phyloP scores from a whole-genome alignment of 2,888 invertebrate genomes.

The Leptinotarsa peninsularis region DNA sequence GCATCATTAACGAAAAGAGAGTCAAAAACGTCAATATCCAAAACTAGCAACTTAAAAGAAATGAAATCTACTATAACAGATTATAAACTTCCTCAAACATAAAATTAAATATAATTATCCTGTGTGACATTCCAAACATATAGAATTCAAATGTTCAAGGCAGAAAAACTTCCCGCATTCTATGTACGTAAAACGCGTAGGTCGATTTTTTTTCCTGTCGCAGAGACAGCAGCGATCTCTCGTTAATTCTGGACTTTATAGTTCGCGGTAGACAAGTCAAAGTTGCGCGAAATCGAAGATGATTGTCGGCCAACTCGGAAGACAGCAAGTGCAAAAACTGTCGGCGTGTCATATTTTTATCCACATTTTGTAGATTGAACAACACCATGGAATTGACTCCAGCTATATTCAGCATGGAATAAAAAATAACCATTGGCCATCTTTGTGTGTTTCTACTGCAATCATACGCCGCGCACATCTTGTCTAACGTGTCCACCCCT shows the following conservation, averaged over 20 bases:
- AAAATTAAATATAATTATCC: background rate
- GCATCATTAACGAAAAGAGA: conserved; percentile 18
- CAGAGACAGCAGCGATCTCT: conserved; percentile 41
- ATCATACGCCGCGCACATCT: conserved; percentile 42
- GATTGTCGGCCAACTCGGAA: conserved; percentile 40
- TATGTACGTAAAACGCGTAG: conserved; percentile 31
- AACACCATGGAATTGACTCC: conserved; percentile 42
- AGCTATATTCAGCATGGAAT: conserved; percentile 40
- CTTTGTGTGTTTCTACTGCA: conserved; percentile 41
- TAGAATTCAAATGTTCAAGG: conserved; percentile 31
- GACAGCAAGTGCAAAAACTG: conserved; percentile 43
- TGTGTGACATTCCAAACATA: conserved; percentile 31
- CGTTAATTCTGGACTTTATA: conserved; percentile 33
- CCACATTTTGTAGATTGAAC: conserved; percentile 33
- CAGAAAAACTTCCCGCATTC: conserved; percentile 27
- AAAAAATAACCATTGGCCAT: conserved; percentile 46
- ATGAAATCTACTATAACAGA: too few relatives aligned
- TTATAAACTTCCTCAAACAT: too few relatives aligned
- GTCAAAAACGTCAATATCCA: background rate
- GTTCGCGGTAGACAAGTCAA: conserved; percentile 34
- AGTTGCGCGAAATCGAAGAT: conserved; percentile 36
- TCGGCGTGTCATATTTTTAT: conserved; percentile 32
- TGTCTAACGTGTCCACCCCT: conserved; percentile 43
- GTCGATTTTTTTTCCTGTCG: conserved; percentile 40
- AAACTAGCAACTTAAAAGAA: too few relatives aligned